These are phyloP conservation scores for Odocoileus virginianus DNA, from an alignment of 2,113 vertebrate species.

Conservation along the genomic window DNA sequence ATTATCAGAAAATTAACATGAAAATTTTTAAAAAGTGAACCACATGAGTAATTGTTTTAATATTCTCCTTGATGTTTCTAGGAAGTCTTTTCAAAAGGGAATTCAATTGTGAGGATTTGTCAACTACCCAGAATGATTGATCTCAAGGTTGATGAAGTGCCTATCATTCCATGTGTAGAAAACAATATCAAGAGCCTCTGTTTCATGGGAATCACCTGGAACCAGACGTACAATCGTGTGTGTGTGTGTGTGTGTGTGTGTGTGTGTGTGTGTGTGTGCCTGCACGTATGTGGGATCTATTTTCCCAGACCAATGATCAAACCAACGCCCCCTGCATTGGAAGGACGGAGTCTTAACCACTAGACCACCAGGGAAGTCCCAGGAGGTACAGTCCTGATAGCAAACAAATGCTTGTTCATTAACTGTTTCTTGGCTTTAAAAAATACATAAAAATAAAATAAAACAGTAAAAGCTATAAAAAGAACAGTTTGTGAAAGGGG, in stretches of 20 bases:
- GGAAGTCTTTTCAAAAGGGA: not conserved
- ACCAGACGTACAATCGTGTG: not conserved
- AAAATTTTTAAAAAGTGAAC: slow-evolving; percentile 42
- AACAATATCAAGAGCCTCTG: not conserved
- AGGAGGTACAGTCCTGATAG: not conserved
- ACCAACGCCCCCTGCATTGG: accelerated
- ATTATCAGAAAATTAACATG: slow-evolving; percentile 59
- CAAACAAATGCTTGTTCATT: not conserved
- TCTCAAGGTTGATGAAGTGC: not conserved
- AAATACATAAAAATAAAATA: not conserved
- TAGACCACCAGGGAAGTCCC: not conserved
- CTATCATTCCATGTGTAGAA: not conserved
- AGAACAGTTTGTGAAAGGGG: not conserved
- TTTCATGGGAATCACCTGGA: not conserved
- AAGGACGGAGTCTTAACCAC: not conserved
- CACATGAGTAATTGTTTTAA: slow-evolving; percentile 65
- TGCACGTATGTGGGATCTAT: not conserved
- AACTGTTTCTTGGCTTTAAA: not conserved
- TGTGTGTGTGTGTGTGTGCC: not conserved
- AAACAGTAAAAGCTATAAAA: not conserved
- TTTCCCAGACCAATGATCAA: not conserved
- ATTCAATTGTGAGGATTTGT: slow-evolving; percentile 36
- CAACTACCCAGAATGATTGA: not conserved
- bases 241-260: not conserved
- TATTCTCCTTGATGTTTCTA: slow-evolving; percentile 37